phyloP scores from a whole-genome alignment of 1,140 invertebrate genomes.

The Bombyx mandarina region DNA sequence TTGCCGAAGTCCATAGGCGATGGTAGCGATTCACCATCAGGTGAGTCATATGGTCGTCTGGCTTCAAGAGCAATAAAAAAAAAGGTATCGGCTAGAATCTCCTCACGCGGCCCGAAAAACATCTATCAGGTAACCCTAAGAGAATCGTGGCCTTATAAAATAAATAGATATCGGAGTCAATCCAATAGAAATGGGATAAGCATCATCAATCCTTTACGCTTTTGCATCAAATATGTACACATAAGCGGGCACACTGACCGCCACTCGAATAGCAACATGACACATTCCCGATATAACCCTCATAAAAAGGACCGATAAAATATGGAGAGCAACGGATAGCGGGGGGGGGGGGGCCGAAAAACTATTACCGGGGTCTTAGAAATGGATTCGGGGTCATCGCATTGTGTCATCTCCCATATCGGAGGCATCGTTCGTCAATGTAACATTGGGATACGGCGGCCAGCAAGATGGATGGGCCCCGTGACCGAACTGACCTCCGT shows the following conservation, averaged over 20 bases:
- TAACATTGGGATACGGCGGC: conserved; percentile 16
- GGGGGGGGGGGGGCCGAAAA: conserved; percentile 17
- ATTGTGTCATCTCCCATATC: conserved; percentile 47
- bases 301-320: conserved; percentile 42
- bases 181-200: conserved; percentile 29
- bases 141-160: conserved; percentile 1
- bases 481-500: conserved; percentile 9
- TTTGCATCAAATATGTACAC: conserved; percentile 43
- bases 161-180: conserved; percentile 30
- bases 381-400: conserved; percentile 52
- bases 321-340: conserved; percentile 36
- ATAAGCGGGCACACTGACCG: conserved; percentile 16
- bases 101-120: too few relatives aligned
- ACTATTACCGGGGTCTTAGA: conserved; percentile 38
- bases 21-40: too few relatives aligned
- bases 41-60: too few relatives aligned
- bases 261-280: conserved; percentile 27
- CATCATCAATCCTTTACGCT: conserved; percentile 36
- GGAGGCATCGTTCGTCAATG: conserved; percentile 30
- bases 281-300: conserved; percentile 38
- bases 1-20: too few relatives aligned
- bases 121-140: too few relatives aligned
- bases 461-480: conserved; percentile 33
- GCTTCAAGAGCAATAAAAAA: too few relatives aligned
- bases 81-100: too few relatives aligned